Evolutionary conservation across 2,113 vertebrate genomes (phyloP).

Genomic region (Anoplopoma fimbria): DNA sequence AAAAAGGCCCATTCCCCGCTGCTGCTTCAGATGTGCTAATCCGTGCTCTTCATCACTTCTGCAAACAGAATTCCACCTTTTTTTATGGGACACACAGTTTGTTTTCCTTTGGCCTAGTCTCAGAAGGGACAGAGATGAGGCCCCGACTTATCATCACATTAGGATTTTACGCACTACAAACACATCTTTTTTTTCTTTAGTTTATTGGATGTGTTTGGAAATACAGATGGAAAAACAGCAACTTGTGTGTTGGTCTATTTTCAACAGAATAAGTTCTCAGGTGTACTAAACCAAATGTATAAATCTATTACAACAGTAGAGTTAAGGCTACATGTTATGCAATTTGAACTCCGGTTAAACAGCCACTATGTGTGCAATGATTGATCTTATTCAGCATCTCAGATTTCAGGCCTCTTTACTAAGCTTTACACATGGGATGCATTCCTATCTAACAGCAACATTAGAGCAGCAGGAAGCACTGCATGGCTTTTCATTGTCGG

Average conservation of each 20-base stretch:
- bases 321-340: not conserved
- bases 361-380: not conserved
- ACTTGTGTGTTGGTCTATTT: not conserved
- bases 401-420: slow-evolving; percentile 10
- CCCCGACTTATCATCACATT: slow-evolving; percentile 52
- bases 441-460: slow-evolving; percentile 7
- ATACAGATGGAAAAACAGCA: not conserved
- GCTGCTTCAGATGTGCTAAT: slow-evolving; percentile 80
- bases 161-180: slow-evolving; percentile 28
- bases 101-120: slow-evolving; percentile 71
- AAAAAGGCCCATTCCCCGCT: slow-evolving; percentile 55
- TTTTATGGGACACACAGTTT: slow-evolving; percentile 55
- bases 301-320: not conserved
- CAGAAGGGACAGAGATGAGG: slow-evolving; percentile 65
- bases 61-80: slow-evolving; percentile 82
- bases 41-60: slow-evolving; percentile 68
- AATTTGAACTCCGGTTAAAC: not conserved
- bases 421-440: not conserved
- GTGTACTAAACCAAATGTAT: not conserved
- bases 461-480: not conserved
- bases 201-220: not conserved
- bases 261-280: not conserved
- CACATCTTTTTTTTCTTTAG: not conserved
- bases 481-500: not conserved
- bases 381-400: slow-evolving; percentile 9